Base-by-base conservation (phyloP, 2,113 vertebrate genomes). In the Antennarius striatus region DNA sequence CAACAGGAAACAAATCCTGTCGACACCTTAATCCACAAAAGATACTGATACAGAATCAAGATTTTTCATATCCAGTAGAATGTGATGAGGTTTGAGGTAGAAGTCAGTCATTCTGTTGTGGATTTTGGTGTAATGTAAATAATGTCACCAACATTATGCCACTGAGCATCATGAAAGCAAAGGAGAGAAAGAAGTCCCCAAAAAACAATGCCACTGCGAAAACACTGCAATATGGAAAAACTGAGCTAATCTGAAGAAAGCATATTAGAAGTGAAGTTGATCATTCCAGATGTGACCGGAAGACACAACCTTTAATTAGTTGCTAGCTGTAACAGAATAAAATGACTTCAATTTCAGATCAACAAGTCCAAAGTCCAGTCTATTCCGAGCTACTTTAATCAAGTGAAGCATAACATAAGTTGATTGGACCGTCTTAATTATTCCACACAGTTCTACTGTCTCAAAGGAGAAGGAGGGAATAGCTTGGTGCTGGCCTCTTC, bases 371-470 rank as follows among this genome's bases (percentile, higher is more conserved):
- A 43, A 77, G 56, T 40, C 49, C 53, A 40, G 39, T 64, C 75
- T 71, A 63, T 76, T 86, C 79, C 74, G 80, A 91, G 86, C 86
- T 79, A 58, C 68, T 59, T 47, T 75, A 68, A 91, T 86, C 80
- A 71, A 84, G 76, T 79, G 63, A 59, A 16, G 70, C 66, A 63
- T 80, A 64, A 75, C 76, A 69, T 86, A 84, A 75, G 68, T 87
- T 74, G 63, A 87, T 88, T 82, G 70, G 52, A 76, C 75, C 40
- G 50, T 73, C 68, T 80, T 81, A 36, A 88, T 85, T 85, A 77
- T 80, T 82, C 68, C 17, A 47, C 54, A 56, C 45, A 60, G 78
- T 74, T 80, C 68, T 57, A 75, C 54, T 40, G 48, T 73, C 55
- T 69, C 67, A 61, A 58, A 73, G 75, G 64, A 63, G 60, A 71